phyloP scores from a whole-genome alignment of 2,888 invertebrate species.

The Acanthococcus lagerstroemiae region DNA sequence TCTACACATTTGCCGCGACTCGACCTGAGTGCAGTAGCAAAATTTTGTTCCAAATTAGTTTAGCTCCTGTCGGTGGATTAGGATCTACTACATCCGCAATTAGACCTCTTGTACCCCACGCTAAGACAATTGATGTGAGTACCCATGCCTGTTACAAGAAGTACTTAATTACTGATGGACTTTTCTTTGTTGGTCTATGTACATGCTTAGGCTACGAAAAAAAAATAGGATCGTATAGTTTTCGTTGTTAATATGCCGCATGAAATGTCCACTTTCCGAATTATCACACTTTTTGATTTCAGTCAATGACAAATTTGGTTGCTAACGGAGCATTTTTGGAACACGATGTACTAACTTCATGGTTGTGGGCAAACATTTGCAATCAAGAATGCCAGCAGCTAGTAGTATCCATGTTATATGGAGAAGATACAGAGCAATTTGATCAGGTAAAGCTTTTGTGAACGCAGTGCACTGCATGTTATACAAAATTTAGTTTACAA shows the following conservation, averaged over 20 bases:
- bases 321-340: constrained; percentile 65
- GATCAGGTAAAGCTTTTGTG: constrained; percentile 54
- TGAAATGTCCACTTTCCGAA: neutral
- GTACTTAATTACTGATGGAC: no score
- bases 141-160: no score
- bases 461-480: no score
- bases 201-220: no score
- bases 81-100: constrained; percentile 57
- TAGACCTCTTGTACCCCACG: constrained; percentile 55
- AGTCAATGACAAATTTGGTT: constrained; percentile 46
- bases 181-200: no score
- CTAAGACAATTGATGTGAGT: constrained; percentile 50
- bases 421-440: constrained; percentile 58
- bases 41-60: constrained; percentile 45
- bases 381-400: constrained; percentile 52
- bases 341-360: constrained; percentile 51
- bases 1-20: constrained; percentile 59
- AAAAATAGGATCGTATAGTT: no score
- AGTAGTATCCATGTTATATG: constrained; percentile 59
- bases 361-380: constrained; percentile 49
- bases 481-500: no score
- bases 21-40: constrained; percentile 57
- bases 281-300: neutral
- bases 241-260: no score
- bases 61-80: constrained; percentile 62